These are phyloP conservation scores for Melopsittacus undulatus DNA, from an alignment of 2,797 vertebrate species.

Conservation along the genomic window DNA sequence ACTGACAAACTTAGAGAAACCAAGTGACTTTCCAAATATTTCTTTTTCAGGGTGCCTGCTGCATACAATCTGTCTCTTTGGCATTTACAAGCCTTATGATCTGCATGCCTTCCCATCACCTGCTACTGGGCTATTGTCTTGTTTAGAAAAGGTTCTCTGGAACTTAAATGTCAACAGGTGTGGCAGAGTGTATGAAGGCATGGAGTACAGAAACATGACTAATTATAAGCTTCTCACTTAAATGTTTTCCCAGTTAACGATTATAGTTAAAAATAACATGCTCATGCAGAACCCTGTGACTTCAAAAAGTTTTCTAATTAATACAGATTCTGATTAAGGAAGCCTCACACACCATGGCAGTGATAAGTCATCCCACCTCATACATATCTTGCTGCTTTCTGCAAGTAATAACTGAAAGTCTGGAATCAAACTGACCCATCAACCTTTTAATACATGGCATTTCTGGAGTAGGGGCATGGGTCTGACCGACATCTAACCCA, in stretches of 20 bases:
- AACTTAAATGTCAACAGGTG: constrained; percentile 58
- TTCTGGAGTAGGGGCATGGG: background rate
- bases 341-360: background rate
- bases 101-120: constrained; percentile 14
- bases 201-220: background rate
- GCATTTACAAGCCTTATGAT: constrained; percentile 7
- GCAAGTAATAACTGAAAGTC: background rate
- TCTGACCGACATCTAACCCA: constrained; percentile 28
- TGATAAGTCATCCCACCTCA: background rate
- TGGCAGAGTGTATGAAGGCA: constrained; percentile 6
- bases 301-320: constrained; percentile 22
- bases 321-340: constrained; percentile 31
- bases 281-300: background rate
- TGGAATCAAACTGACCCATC: background rate
- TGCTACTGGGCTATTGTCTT: constrained; percentile 23
- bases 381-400: background rate
- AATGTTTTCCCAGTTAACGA: constrained; percentile 12
- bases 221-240: constrained; percentile 28
- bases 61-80: constrained; percentile 50
- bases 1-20: constrained; percentile 40
- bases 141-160: constrained; percentile 34
- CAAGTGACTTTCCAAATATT: constrained; percentile 36
- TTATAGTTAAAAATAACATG: background rate
- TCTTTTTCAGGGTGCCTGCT: constrained; percentile 35
- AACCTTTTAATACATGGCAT: background rate